Evolutionary conservation across 2,797 vertebrate species (phyloP).

Genomic region (Paedocypris micromegethes): DNA sequence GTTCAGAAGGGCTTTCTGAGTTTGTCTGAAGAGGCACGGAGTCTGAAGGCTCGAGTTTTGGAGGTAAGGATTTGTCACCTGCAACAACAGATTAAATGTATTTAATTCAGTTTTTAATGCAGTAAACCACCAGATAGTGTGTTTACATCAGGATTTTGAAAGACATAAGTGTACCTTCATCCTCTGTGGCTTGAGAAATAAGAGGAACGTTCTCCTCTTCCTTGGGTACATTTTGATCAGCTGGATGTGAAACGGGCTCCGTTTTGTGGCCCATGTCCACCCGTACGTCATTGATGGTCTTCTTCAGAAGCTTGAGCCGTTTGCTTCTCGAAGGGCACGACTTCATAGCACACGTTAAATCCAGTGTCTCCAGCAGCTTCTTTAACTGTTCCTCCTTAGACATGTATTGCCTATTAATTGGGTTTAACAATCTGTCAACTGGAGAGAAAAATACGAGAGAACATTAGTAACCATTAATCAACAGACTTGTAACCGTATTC

Average conservation of each 20-base stretch:
- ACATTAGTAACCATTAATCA: not conserved
- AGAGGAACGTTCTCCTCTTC: constrained; percentile 62
- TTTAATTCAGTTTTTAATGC: not conserved
- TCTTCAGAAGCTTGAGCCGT: constrained; percentile 90
- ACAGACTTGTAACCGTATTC: not conserved
- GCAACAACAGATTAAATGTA: constrained; percentile 35
- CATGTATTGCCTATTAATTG: constrained; percentile 77
- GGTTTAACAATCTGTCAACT: constrained; percentile 92
- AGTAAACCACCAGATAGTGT: too few species aligned
- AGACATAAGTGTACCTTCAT: constrained; percentile 67
- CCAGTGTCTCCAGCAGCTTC: constrained; percentile 88
- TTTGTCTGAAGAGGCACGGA: constrained; percentile 73
- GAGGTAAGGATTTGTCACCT: constrained; percentile 80
- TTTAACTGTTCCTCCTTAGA: constrained; percentile 85
- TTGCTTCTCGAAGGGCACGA: constrained; percentile 92
- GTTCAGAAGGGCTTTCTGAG: constrained; percentile 77
- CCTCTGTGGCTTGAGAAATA: constrained; percentile 59
- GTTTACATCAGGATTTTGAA: too few species aligned
- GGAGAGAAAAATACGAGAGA: constrained; percentile 24
- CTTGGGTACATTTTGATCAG: constrained; percentile 63
- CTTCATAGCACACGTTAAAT: constrained; percentile 90
- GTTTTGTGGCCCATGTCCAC: constrained; percentile 78
- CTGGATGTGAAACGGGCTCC: constrained; percentile 15
- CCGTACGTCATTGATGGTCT: constrained; percentile 83
- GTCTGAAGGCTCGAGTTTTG: constrained; percentile 83